A percentile compares a stretch with the other conserved stretches of the same genome.
Conservation (phyloP, 2,797 vertebrate species). For the Muraenolepis orangiensis region DNA sequence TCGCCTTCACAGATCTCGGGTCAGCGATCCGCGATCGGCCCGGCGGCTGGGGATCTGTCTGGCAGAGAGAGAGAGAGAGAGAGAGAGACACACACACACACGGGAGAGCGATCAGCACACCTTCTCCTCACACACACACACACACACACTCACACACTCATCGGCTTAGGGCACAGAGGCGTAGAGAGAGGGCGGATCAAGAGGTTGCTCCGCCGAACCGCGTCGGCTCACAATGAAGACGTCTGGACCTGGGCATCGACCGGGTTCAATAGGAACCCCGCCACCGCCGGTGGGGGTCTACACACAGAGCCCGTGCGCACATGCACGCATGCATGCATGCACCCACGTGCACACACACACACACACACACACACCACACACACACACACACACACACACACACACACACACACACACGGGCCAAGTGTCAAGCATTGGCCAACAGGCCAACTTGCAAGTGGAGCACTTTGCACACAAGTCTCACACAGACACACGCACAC, state of each 20-base stretch:
- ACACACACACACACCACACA: conserved; percentile 19
- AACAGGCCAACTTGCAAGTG: no score
- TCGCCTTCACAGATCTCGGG: no score
- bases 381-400: conserved; percentile 18
- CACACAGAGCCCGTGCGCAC: conserved; percentile 12
- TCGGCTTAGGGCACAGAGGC: conserved; percentile 65
- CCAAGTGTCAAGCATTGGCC: conserved; percentile 4
- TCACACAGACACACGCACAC: conserved; percentile 25
- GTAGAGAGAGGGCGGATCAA: conserved; percentile 65
- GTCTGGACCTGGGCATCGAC: conserved; percentile 68
- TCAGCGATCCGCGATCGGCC: conserved; percentile 53
- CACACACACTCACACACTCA: conserved; percentile 57
- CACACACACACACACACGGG: conserved; percentile 4
- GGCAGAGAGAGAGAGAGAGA: no score
- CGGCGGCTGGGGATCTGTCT: conserved; percentile 29
- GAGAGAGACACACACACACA: no score
- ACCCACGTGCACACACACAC: no score
- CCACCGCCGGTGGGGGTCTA: conserved; percentile 26
- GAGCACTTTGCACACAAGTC: background rate
- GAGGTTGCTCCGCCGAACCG: conserved; percentile 67
- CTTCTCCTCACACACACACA: no score
- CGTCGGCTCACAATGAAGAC: conserved; percentile 69
- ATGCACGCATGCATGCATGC: no score
- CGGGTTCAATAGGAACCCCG: conserved; percentile 50
- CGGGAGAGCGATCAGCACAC: conserved; percentile 63